Evolutionary conservation across 1,140 invertebrate species (phyloP).

Genomic region (Lineus longissimus): DNA sequence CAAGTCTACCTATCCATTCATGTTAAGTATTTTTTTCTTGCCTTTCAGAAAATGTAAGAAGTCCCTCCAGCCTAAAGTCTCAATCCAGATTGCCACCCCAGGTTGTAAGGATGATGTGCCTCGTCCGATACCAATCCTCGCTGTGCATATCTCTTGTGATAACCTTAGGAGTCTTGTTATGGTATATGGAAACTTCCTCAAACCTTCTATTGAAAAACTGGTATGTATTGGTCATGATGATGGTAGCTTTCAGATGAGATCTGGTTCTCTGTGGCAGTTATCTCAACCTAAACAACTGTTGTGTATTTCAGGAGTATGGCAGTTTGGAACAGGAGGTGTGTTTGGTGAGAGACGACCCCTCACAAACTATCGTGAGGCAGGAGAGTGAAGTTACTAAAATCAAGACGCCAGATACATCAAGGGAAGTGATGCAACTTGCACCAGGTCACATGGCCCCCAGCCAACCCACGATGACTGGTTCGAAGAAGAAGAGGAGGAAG

Average conservation of each 20-base stretch:
- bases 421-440: slow-evolving; percentile 38
- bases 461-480: slow-evolving; percentile 23
- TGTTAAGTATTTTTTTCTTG: no score
- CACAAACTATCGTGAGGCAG: slow-evolving; percentile 14
- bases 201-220: slow-evolving; percentile 48
- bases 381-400: slow-evolving; percentile 29
- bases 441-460: slow-evolving; percentile 36
- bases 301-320: slow-evolving; percentile 23
- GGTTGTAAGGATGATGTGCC: slow-evolving; percentile 25
- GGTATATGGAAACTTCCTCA: slow-evolving; percentile 41
- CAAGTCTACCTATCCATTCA: no score
- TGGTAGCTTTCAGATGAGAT: not conserved
- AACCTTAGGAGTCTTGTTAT: slow-evolving; percentile 20
- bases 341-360: slow-evolving; percentile 32
- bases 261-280: not conserved
- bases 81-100: slow-evolving; percentile 35
- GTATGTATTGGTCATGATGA: slow-evolving; percentile 25
- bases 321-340: slow-evolving; percentile 26
- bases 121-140: slow-evolving; percentile 34
- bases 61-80: slow-evolving; percentile 38
- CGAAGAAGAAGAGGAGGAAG: slow-evolving; percentile 26
- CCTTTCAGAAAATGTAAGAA: slow-evolving; percentile 38
- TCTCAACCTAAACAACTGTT: not conserved
- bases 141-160: slow-evolving; percentile 26
- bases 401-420: slow-evolving; percentile 36